phyloP scores from a whole-genome alignment of 2,888 invertebrate genomes.

The Herminia tarsipennalis region DNA sequence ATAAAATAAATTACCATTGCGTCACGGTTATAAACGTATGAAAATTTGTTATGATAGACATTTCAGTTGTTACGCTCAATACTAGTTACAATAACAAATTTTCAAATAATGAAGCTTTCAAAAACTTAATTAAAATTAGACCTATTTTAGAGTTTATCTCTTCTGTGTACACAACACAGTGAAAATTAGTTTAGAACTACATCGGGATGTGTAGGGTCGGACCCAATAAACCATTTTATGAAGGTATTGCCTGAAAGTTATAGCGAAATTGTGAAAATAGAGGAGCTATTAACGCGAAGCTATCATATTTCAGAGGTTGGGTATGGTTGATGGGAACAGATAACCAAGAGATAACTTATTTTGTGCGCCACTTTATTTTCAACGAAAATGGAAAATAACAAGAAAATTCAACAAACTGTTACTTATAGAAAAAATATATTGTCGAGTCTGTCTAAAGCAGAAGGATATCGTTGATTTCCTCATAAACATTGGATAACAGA shows the following conservation, averaged over 20 bases:
- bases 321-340: slow-evolving; percentile 3
- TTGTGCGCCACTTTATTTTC: too few species aligned
- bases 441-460: too few species aligned
- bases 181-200: slow-evolving; percentile 25
- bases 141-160: neutral
- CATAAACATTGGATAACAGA: too few species aligned
- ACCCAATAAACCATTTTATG: slow-evolving; percentile 36
- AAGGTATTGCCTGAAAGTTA: slow-evolving; percentile 27
- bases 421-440: too few species aligned
- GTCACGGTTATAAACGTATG: too few species aligned
- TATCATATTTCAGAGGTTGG: slow-evolving; percentile 5
- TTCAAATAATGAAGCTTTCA: neutral
- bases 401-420: too few species aligned
- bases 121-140: slow-evolving; percentile 6
- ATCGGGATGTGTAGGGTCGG: slow-evolving; percentile 14
- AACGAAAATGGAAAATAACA: too few species aligned
- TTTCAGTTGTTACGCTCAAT: too few species aligned
- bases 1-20: too few species aligned
- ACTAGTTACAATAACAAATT: neutral
- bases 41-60: too few species aligned
- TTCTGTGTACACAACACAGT: slow-evolving; percentile 5
- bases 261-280: slow-evolving; percentile 26
- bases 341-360: slow-evolving; percentile 1
- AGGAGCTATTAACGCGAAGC: slow-evolving; percentile 8
- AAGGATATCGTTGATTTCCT: too few species aligned